Evolutionary conservation across 2,888 invertebrate species (phyloP), one percentile per base, ranked within the genome.

Genomic region (Cactoblastis cactorum): DNA sequence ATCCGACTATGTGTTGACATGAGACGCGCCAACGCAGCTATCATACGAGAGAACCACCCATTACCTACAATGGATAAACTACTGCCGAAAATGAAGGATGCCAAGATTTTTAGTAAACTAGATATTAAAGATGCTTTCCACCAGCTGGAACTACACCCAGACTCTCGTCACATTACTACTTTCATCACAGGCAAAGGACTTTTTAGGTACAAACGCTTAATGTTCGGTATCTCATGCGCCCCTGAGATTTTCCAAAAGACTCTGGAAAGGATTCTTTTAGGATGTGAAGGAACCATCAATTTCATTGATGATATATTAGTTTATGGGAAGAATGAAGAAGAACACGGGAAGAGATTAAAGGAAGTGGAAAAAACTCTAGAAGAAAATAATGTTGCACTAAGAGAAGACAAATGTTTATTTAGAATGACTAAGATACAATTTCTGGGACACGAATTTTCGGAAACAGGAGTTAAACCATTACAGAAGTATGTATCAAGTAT

Each of bases 151-250:
- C 2, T 45, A 17, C 15, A 32, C 15, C 17, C 39, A 3, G 41
- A 60, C 14, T 54, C 35, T 0, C 51, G 65, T 33, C 18, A 63
- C 18, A 56, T 65, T 0, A 65, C 66, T 0, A 67, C 68, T 0
- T 65, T 62, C 35, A 65, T 62, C 2, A 55, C 54, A 0, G 15
- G 24, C 5, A 58, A 54, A 17, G 61, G 63, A 1, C 41, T 64
- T 3, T 64, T 51, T n/a, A 56, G 33, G 28, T 84, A 75, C 52
- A 82, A 79, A 57, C 43, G 77, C n/a, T 32, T 79, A 5, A 73
- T 74, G 69, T 80, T 78, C 53, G 77, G 77, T 0, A 69, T 83
- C 6, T 62, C 59, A 1, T 77, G 77, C 46, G 86, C 86, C 3
- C 74, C 77, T 0, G 85, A 65, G 41, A 3, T 55, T 4, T 28